Base-by-base conservation (phyloP, 2,888 invertebrate genomes). In the Tetrapedia diversipes region DNA sequence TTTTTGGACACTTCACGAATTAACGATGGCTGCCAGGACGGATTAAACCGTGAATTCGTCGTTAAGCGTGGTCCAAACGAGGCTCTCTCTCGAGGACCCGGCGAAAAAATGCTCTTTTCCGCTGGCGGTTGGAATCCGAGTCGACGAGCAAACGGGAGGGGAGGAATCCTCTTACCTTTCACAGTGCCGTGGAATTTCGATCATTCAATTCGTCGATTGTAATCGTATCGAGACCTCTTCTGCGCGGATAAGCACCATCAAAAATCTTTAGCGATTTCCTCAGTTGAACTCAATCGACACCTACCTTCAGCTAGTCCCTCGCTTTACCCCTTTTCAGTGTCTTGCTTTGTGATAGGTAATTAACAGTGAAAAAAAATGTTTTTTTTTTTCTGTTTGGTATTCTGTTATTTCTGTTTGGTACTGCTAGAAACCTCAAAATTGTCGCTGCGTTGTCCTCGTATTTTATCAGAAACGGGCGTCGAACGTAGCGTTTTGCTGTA, bases 51-150 rank as follows among this genome's bases (percentile, higher is more conserved):
- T 22, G 56, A 60, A 49, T 69, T 41, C 51, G 57, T 57, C 47
- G 73, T 73, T 56, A 43, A 49, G n/a, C 68, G 68, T 49, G 56
- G 37, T 34, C 56, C 65, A 43, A 71, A 59, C 65, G 47, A 34
- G 45, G 29, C 32, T 1, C 66, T 66, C 37, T 22, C 43, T 32
- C 51, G n/a, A 39, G 39, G 39, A 34, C 14, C 6, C 32, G 37
- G 22, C 16, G 43, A 45, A 19, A 49, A 53, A 59, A 60, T 51
- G n/a, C 53, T 53, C 59, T 45, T 60, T 32, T 29, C 22, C n/a
- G 27, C 16, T 14, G 11, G 53, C n/a, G 24, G n/a, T n/a, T n/a
- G n/a, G 59, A 59, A 37, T 29, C 16, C n/a, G 69, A 69, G 45
- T 37, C 53, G 32, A 39, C n/a, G 39, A n/a, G n/a, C n/a, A n/a